Evolutionary conservation across 1,140 invertebrate species (phyloP), one percentile per base, ranked within the genome.

Genomic region (Drosophila rhopaloa): DNA sequence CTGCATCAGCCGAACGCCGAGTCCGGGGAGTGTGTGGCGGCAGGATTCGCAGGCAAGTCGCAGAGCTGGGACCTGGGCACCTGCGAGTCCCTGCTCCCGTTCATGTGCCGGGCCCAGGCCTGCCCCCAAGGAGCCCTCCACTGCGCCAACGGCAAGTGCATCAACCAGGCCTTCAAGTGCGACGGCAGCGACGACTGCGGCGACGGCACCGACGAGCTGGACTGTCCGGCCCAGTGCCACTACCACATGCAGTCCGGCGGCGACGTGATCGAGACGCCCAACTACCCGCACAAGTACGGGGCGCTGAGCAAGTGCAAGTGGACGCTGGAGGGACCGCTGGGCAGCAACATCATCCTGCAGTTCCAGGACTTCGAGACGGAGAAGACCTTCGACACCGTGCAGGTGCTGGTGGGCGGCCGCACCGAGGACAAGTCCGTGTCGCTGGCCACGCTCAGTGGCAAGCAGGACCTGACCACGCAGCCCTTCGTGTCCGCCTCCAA

Each of bases 361-460:
- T 98, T 99, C 93, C 97, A 97, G 94, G 97, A 98, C 93, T 99
- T 99, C 93, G 98, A 98, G 91, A 99, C 98, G 5, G 98, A 99
- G 93, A 97, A 98, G 92, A 96, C 97, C 80, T 98, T 98, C 86
- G 98, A 99, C 93, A 97, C 98, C 38, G 97, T 99, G 6, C 97
- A 98, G 93, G 97, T 99, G 76, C 94, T 99, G 75, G 97, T 97
- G 2, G 98, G 98, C 27, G 98, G 98, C 24, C 94, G 97, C 80
- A 98, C 98, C 4, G 98, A 99, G 93, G 97, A 98, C 63, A 97
- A 98, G 78, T 96, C 97, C 13, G 96, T 98, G 4, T 97, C 97
- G 73, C 93, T 99, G 68, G 97, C 97, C 0, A 98, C 97, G 0
- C 92, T 99, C 7, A 99, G 98, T 9, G 98, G 98, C 61, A 96